A percentile compares a stretch with the other conserved stretches of the same genome.
phyloP scores from a whole-genome alignment of 1,140 invertebrate genomes.

The Agraylea sexmaculata region DNA sequence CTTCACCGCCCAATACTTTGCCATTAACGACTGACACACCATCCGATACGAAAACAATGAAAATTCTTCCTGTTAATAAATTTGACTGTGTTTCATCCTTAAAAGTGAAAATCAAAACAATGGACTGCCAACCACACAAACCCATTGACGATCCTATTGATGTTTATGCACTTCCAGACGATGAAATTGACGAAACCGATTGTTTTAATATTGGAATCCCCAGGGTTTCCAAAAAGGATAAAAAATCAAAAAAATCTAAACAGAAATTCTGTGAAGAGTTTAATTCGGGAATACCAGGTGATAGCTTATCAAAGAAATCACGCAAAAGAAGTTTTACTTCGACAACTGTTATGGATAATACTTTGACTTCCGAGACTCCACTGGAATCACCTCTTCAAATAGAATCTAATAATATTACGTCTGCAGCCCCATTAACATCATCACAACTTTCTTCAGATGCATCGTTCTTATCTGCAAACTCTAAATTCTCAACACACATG shows the following conservation, averaged over 20 bases:
- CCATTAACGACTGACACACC: slow-evolving; percentile 20
- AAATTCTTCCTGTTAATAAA: slow-evolving; percentile 16
- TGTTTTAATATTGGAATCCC: not conserved
- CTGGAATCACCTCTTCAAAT: slow-evolving; percentile 35
- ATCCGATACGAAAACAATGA: slow-evolving; percentile 16
- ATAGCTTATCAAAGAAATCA: slow-evolving; percentile 28
- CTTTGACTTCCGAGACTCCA: slow-evolving; percentile 39
- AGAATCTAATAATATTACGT: slow-evolving; percentile 16
- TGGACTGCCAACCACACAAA: slow-evolving; percentile 27
- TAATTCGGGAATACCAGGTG: slow-evolving; percentile 16
- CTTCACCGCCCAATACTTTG: slow-evolving; percentile 28
- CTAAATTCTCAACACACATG: slow-evolving; percentile 36
- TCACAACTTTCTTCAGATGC: slow-evolving; percentile 22
- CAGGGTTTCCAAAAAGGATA: slow-evolving; percentile 32
- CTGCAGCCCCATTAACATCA: slow-evolving; percentile 2
- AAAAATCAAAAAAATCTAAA: slow-evolving; percentile 28
- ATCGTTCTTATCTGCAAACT: slow-evolving; percentile 30
- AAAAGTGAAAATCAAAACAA: slow-evolving; percentile 47
- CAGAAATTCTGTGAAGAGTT: slow-evolving; percentile 23
- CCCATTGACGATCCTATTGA: slow-evolving; percentile 12
- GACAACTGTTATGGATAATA: slow-evolving; percentile 36
- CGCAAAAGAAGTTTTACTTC: slow-evolving; percentile 38
- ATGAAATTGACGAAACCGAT: slow-evolving; percentile 6
- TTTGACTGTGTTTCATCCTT: slow-evolving; percentile 36
- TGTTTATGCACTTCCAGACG: slow-evolving; percentile 11